Base-by-base conservation (phyloP, 2,797 vertebrate species). In the Onychomys torridus region DNA sequence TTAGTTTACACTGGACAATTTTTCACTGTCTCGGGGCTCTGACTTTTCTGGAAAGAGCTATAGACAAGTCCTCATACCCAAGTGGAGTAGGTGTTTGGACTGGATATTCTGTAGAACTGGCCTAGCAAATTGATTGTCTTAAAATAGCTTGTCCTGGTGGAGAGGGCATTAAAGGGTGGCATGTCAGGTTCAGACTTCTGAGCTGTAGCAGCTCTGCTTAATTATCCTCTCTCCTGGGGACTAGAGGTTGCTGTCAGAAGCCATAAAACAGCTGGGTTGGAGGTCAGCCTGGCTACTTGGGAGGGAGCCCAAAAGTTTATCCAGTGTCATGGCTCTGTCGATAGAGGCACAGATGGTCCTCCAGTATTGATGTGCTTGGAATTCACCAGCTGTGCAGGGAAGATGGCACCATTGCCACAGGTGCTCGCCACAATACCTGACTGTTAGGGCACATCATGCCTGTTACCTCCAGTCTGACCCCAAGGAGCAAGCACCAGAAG, bases 11-110 rank as follows among this genome's bases (percentile, higher is more conserved):
- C 7, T 32, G 6, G 67, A 69, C 55, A 9, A 13, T n/a, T 84
- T 90, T 79, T 83, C 49, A 25, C 25, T 1, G 1, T 49, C 55
- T 92, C 40, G 34, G 61, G 1, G 1, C 23, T 61, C 73, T 59
- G 59, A 61, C 84, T 89, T 75, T 89, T 91, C 73, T 59, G 88
- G 21, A 90, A 93, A 79, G 52, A 79, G 40, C 75, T 52, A 4
- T 1, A 32, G 40, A 52, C 0, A 21, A 34, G n/a, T 67, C 90
- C 85, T 34, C 3, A 6, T 2, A 6, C 14, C 29, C 9, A 27
- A 8, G 40, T 76, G 0, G 21, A 3, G 1, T 6, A 21, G 0
- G 43, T 9, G 6, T 37, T 57, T 5, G 77, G 40, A 12, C 46
- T 12, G 1, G 29, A 61, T 57, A 32, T 76, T 76, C 87, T 67